These are phyloP conservation scores for Babyrousa celebensis DNA, from an alignment of 2,797 vertebrate genomes.

Conservation along the genomic window DNA sequence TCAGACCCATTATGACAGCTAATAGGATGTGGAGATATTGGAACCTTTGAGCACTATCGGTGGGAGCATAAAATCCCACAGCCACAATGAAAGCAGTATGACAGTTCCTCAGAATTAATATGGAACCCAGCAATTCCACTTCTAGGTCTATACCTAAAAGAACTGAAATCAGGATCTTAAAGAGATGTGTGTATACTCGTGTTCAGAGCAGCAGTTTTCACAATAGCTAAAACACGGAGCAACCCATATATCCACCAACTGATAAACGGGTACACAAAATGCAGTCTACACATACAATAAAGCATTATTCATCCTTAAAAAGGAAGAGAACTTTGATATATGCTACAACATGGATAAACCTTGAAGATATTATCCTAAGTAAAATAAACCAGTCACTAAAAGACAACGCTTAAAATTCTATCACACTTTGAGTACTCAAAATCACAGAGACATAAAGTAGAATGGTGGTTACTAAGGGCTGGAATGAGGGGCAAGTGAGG, in stretches of 20 bases:
- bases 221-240: neutral
- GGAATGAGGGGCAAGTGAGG: neutral
- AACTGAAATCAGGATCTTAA: neutral
- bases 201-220: neutral
- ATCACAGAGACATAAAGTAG: neutral
- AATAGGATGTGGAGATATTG: neutral
- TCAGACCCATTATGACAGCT: neutral
- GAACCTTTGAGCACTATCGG: neutral
- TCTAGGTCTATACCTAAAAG: neutral
- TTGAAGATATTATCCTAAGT: neutral
- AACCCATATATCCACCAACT: neutral
- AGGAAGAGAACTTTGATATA: conserved; percentile 1
- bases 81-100: neutral
- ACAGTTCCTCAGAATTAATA: neutral
- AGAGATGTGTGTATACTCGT: neutral
- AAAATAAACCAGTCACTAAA: conserved; percentile 11
- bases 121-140: neutral
- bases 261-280: conserved; percentile 6
- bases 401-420: neutral
- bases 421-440: neutral
- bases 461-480: neutral
- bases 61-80: neutral
- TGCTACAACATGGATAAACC: neutral
- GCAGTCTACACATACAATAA: neutral
- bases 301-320: neutral